A percentile compares a stretch with the other conserved stretches of the same genome.
These are phyloP conservation scores for Tetranychus truncatus DNA, from an alignment of 2,888 invertebrate species.

Conservation along the genomic window DNA sequence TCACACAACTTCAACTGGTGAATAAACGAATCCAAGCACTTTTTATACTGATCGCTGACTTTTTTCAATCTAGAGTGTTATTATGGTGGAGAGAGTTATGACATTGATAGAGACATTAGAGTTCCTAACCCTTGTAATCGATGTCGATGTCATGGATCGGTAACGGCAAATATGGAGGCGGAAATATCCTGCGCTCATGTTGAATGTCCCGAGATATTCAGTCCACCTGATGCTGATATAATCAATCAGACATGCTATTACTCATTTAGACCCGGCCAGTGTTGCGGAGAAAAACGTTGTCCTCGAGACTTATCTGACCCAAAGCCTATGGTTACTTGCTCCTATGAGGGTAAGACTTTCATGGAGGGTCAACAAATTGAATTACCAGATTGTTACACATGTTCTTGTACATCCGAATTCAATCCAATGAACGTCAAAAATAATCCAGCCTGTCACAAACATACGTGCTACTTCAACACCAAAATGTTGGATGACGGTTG, in stretches of 20 bases:
- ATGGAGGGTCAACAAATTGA: not conserved
- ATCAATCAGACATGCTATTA: not conserved
- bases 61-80: not conserved
- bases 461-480: not conserved
- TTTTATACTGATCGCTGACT: too few relatives aligned
- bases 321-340: not conserved
- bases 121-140: not conserved
- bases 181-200: not conserved
- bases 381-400: not conserved
- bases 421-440: not conserved
- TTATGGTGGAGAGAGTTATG: constrained; percentile 7
- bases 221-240: not conserved
- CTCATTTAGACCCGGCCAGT: not conserved
- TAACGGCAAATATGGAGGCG: not conserved
- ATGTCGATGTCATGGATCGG: not conserved
- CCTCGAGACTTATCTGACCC: not conserved
- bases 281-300: not conserved
- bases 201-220: not conserved
- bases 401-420: not conserved
- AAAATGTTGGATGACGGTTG: not conserved
- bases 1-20: too few relatives aligned
- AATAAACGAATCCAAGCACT: too few relatives aligned
- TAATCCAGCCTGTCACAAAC: constrained; percentile 3
- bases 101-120: not conserved
- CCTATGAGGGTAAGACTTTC: not conserved